Conservation (phyloP, 2,113 vertebrate species). For the Nycticryphes semicollaris region DNA sequence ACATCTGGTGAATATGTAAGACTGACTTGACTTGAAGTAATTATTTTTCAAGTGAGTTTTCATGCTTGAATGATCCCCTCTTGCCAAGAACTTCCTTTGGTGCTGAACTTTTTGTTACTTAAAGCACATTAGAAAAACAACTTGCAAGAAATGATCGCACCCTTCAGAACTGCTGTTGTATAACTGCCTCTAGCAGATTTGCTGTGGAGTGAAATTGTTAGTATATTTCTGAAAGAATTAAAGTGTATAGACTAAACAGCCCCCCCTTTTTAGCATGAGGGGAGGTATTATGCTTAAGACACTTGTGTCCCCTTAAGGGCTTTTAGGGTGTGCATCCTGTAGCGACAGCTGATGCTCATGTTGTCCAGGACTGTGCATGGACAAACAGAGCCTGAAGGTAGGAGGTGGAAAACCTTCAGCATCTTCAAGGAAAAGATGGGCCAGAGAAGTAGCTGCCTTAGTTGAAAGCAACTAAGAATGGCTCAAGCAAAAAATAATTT, state of each 20-base stretch:
- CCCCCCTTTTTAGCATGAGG: background rate
- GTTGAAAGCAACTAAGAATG: background rate
- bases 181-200: background rate
- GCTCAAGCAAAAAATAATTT: background rate
- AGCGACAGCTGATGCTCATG: background rate
- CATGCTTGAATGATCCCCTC: background rate
- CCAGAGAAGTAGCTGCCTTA: background rate
- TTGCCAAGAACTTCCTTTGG: background rate
- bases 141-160: background rate
- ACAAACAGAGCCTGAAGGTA: background rate
- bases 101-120: background rate
- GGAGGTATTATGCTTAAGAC: background rate
- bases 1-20: background rate
- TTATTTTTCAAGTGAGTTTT: conserved; percentile 44
- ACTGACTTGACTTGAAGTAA: background rate
- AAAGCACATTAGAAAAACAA: background rate
- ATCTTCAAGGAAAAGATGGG: background rate
- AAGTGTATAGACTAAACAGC: background rate
- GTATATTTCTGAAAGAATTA: background rate
- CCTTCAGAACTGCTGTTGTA: background rate
- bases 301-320: background rate
- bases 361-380: no score
- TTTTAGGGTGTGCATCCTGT: background rate
- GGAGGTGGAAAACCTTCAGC: background rate
- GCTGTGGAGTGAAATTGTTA: background rate